Evolutionary conservation across 2,888 invertebrate species (phyloP).

Genomic region (Machimus atricapillus): DNA sequence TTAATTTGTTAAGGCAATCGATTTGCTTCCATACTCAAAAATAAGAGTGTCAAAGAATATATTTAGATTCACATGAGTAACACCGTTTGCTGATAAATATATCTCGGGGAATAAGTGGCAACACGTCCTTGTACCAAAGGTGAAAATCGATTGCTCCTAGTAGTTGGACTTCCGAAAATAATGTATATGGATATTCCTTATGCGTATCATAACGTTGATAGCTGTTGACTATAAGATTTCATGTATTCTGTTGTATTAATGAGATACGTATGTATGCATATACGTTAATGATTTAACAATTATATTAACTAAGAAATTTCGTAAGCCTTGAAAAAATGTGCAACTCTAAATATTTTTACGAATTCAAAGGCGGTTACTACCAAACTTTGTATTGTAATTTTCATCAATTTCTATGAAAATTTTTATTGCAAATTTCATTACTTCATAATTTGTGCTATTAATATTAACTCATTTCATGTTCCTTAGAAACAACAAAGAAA

Average conservation of each 20-base stretch:
- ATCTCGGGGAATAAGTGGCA: background rate
- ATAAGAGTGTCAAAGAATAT: background rate
- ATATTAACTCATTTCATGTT: too few species aligned
- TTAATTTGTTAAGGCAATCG: background rate
- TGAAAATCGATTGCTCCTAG: conserved; percentile 6
- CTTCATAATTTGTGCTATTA: too few species aligned
- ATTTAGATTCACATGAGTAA: background rate
- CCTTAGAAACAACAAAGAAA: too few species aligned
- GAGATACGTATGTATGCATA: too few species aligned
- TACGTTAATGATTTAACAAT: background rate
- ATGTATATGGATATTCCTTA: background rate
- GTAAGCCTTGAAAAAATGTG: background rate
- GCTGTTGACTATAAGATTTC: background rate
- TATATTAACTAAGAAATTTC: background rate
- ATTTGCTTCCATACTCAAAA: background rate
- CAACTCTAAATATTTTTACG: background rate
- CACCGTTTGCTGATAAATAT: background rate
- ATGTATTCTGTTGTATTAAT: background rate
- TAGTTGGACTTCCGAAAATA: background rate
- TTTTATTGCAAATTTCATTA: too few species aligned
- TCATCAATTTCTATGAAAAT: too few species aligned
- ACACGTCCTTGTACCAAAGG: conserved; percentile 21
- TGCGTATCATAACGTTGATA: background rate
- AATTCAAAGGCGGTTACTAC: background rate
- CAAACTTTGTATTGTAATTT: background rate